Evolutionary conservation across 2,888 invertebrate species (phyloP).

Genomic region (Hirtodrosophila trivittata): DNA sequence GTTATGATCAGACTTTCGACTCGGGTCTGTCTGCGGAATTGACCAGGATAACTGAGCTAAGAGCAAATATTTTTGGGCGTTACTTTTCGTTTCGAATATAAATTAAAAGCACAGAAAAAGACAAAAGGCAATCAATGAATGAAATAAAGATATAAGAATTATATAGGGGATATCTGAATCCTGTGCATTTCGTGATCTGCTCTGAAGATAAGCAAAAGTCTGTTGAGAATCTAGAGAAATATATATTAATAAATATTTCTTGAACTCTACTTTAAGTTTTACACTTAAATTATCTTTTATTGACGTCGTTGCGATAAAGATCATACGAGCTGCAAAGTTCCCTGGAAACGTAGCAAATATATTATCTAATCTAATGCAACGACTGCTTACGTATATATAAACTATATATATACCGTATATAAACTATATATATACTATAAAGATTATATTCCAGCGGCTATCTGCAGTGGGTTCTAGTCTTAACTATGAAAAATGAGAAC

Average conservation of each 20-base stretch:
- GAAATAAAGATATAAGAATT: conserved; percentile 11
- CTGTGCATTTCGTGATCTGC: too few relatives aligned
- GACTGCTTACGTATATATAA: neutral
- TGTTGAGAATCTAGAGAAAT: too few relatives aligned
- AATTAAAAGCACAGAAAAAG: too few relatives aligned
- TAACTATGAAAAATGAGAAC: too few relatives aligned
- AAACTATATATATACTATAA: neutral
- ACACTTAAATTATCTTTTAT: too few relatives aligned
- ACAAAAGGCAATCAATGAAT: conserved; percentile 28
- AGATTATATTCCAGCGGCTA: too few relatives aligned
- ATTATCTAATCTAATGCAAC: neutral
- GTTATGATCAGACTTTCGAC: conserved; percentile 33
- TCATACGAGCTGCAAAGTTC: too few relatives aligned
- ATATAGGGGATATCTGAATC: neutral
- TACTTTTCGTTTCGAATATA: conserved; percentile 4
- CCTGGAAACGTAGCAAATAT: neutral
- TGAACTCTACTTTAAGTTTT: too few relatives aligned
- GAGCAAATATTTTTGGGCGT: conserved; percentile 24
- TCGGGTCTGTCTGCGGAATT: conserved; percentile 9
- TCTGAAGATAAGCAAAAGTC: too few relatives aligned
- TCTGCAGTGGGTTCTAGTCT: too few relatives aligned
- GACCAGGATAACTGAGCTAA: conserved; percentile 14
- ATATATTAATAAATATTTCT: neutral
- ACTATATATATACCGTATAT: neutral
- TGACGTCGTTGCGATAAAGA: too few relatives aligned